These are phyloP conservation scores for Clostera curtula DNA, from an alignment of 2,888 invertebrate genomes.

Conservation along the genomic window DNA sequence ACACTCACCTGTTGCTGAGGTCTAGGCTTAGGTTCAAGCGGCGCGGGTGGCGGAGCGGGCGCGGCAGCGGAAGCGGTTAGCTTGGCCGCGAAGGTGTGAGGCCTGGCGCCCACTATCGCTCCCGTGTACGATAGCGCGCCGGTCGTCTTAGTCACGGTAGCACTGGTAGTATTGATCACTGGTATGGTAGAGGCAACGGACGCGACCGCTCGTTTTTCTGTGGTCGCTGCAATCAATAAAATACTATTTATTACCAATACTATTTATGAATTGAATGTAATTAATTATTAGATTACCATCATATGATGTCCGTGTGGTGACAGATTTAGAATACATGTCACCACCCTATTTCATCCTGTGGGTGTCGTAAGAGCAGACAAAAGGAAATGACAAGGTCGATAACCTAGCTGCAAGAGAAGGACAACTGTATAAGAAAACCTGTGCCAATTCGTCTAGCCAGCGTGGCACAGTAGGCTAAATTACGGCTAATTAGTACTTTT, in stretches of 20 bases:
- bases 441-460: too few relatives aligned
- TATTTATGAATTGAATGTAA: too few relatives aligned
- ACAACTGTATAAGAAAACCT: too few relatives aligned
- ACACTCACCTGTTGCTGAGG: slow-evolving; percentile 19
- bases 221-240: slow-evolving; percentile 23
- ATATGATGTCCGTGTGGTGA: too few relatives aligned
- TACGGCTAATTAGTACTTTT: too few relatives aligned
- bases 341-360: too few relatives aligned
- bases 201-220: slow-evolving; percentile 55
- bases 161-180: slow-evolving; percentile 25
- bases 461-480: too few relatives aligned
- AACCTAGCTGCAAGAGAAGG: too few relatives aligned
- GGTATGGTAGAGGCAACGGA: slow-evolving; percentile 12
- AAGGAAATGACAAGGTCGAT: too few relatives aligned
- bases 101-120: slow-evolving; percentile 73
- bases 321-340: too few relatives aligned
- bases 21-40: slow-evolving; percentile 20
- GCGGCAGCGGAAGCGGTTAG: slow-evolving; percentile 71
- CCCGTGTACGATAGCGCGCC: slow-evolving; percentile 67
- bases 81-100: slow-evolving; percentile 84
- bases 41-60: slow-evolving; percentile 27
- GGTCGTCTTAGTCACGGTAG: slow-evolving; percentile 21
- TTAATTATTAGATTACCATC: too few relatives aligned
- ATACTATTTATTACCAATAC: not conserved
- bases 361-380: too few relatives aligned